These are phyloP conservation scores for Acronicta psi DNA, from an alignment of 2,888 invertebrate species.

Conservation along the genomic window DNA sequence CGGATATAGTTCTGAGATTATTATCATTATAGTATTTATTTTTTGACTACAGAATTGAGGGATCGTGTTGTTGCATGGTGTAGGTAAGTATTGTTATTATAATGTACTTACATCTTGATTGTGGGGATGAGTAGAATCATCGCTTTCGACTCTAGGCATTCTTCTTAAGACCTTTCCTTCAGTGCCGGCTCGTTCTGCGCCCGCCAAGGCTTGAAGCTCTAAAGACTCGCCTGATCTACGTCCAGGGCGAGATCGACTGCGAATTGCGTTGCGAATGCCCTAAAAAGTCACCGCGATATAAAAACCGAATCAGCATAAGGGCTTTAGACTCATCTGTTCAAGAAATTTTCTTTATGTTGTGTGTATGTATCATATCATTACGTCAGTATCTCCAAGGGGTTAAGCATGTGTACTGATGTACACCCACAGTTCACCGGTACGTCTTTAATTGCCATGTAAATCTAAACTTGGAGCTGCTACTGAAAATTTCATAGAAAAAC, in stretches of 20 bases:
- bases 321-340: not conserved
- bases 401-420: no score
- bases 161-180: constrained; percentile 90
- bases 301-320: not conserved
- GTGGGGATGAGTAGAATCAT: constrained; percentile 89
- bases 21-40: no score
- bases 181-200: constrained; percentile 74
- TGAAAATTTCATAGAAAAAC: no score
- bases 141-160: constrained; percentile 93
- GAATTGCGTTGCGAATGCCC: constrained; percentile 90
- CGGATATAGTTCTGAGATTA: no score
- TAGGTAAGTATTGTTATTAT: not conserved
- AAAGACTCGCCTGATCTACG: constrained; percentile 90
- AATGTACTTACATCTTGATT: constrained; percentile 68
- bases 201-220: constrained; percentile 86
- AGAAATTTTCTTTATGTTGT: not conserved
- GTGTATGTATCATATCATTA: not conserved
- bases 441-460: no score
- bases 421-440: no score
- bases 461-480: no score
- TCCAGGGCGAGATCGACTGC: constrained; percentile 87
- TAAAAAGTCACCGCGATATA: constrained; percentile 49
- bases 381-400: no score
- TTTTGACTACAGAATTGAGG: no score
- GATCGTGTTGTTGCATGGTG: no score